Evolutionary conservation across 2,888 invertebrate genomes (phyloP).

Genomic region (Eupeodes latifasciatus): DNA sequence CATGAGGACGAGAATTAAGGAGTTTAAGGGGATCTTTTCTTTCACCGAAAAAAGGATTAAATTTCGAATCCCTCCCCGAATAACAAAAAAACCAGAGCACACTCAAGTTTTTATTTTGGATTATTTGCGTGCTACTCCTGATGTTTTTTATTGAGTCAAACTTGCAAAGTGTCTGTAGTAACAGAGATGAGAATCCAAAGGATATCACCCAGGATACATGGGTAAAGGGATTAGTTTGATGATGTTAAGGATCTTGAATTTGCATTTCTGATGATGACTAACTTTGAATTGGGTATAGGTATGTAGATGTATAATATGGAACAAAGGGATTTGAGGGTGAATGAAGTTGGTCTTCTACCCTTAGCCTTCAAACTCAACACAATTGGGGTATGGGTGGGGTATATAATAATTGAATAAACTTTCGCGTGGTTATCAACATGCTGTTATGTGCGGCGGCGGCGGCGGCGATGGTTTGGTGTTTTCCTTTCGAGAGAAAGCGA

Average conservation of each 20-base stretch:
- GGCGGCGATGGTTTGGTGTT: constrained; percentile 56
- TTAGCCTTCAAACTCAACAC: background rate
- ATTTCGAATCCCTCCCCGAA: constrained; percentile 46
- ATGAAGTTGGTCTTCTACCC: background rate
- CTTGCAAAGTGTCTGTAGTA: constrained; percentile 27
- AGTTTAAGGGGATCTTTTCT: constrained; percentile 17
- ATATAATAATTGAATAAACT: constrained; percentile 70
- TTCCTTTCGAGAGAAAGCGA: constrained; percentile 37
- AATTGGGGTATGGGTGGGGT: too few relatives aligned
- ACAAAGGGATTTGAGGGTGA: constrained; percentile 17
- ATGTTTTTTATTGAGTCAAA: constrained; percentile 62
- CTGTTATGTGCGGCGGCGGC: constrained; percentile 19
- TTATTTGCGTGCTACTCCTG: background rate
- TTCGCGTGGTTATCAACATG: constrained; percentile 38
- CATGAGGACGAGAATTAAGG: background rate
- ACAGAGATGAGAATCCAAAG: constrained; percentile 36
- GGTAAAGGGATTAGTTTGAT: constrained; percentile 75
- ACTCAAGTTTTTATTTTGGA: background rate
- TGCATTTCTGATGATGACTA: constrained; percentile 73
- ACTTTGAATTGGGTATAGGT: background rate
- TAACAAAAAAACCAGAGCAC: constrained; percentile 29
- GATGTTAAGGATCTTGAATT: constrained; percentile 75
- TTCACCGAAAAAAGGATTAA: constrained; percentile 64
- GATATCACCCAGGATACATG: constrained; percentile 63
- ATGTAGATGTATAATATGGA: constrained; percentile 14